These are phyloP conservation scores for Hypercompe scribonia DNA, from an alignment of 2,888 invertebrate genomes.

Conservation along the genomic window DNA sequence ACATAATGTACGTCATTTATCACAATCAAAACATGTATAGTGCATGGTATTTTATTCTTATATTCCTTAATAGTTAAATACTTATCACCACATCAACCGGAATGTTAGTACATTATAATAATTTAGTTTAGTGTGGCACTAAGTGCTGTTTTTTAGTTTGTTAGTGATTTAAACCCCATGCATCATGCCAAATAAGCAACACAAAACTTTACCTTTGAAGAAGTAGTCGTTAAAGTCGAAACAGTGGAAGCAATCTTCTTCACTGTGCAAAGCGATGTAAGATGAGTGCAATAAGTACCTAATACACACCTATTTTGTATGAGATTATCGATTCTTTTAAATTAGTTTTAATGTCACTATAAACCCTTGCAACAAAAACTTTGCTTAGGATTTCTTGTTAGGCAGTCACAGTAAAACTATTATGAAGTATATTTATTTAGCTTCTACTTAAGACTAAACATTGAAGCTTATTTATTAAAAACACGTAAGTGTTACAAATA, in stretches of 20 bases:
- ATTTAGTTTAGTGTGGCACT: slow-evolving; percentile 47
- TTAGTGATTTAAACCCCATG: slow-evolving; percentile 59
- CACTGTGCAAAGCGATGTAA: slow-evolving; percentile 83
- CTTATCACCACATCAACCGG: slow-evolving; percentile 24
- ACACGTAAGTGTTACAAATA: neutral
- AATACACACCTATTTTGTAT: slow-evolving; percentile 60
- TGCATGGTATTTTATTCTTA: slow-evolving; percentile 78
- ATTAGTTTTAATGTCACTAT: slow-evolving; percentile 12
- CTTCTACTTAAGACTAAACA: neutral
- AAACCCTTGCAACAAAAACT: neutral
- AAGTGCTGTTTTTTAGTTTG: slow-evolving; percentile 54
- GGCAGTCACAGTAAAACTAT: neutral
- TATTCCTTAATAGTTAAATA: slow-evolving; percentile 13
- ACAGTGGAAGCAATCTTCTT: slow-evolving; percentile 79
- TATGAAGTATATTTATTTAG: neutral
- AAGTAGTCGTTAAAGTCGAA: slow-evolving; percentile 72
- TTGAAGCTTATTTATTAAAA: neutral
- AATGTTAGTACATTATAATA: slow-evolving; percentile 40
- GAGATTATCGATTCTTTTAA: slow-evolving; percentile 5
- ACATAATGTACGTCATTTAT: neutral
- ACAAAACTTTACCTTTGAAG: slow-evolving; percentile 83
- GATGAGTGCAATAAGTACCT: slow-evolving; percentile 70
- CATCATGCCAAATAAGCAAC: slow-evolving; percentile 84
- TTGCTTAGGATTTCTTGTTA: neutral
- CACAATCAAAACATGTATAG: slow-evolving; percentile 47